Conservation (phyloP, 2,888 invertebrate genomes). For the Lasioglossum figueresi region DNA sequence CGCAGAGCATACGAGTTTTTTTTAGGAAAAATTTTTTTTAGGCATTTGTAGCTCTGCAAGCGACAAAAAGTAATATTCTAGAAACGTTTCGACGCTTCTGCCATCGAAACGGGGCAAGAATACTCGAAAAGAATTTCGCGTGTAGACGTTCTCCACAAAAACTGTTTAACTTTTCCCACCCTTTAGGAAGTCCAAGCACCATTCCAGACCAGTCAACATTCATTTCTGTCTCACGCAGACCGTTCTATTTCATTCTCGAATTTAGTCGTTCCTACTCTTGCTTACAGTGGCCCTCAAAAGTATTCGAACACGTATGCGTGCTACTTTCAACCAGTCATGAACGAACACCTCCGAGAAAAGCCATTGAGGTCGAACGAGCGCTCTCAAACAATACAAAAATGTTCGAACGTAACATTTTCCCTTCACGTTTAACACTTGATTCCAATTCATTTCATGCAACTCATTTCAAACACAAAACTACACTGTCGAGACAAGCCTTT, state of each 20-base stretch:
- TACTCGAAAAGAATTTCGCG: constrained; percentile 15
- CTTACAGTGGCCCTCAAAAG: neutral
- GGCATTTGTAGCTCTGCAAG: neutral
- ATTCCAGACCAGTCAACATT: constrained; percentile 22
- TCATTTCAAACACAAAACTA: neutral
- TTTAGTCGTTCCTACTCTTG: constrained; percentile 11
- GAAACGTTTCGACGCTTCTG: neutral
- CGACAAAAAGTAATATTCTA: neutral
- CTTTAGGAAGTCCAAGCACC: neutral
- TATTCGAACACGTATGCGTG: neutral
- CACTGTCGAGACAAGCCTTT: too few species aligned
- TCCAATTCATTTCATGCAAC: neutral
- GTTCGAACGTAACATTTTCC: neutral
- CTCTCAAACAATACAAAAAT: neutral
- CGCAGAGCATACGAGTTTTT: neutral
- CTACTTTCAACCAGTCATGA: neutral
- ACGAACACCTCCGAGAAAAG: neutral
- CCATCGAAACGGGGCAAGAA: neutral
- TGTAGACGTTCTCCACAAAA: neutral
- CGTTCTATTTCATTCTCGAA: constrained; percentile 18
- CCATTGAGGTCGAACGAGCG: neutral
- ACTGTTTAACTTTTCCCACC: constrained; percentile 10
- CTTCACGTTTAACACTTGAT: neutral
- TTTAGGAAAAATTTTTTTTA: neutral
- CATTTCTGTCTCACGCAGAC: neutral